A percentile compares a stretch with the other conserved stretches of the same genome.
Conservation (phyloP, 30 jellyfish, hydroid and myxozoan species). For the Mastigias papua region DNA sequence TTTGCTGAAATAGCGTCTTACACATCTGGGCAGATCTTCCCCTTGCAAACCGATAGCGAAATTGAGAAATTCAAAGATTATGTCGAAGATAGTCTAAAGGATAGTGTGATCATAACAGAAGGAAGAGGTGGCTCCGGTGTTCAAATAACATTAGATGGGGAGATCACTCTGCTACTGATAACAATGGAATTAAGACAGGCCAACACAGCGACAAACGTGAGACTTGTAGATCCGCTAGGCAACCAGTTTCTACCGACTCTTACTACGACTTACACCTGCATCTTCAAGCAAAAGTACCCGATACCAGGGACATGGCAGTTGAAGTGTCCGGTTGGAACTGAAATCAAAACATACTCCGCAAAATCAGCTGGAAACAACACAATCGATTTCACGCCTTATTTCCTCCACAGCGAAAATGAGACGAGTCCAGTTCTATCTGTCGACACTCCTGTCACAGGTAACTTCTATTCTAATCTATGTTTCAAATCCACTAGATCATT, state of each 20-base stretch:
- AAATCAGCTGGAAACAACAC: slow-evolving; percentile 43
- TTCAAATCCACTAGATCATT: not conserved
- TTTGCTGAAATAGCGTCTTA: slow-evolving; percentile 74
- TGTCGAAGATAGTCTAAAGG: slow-evolving; percentile 57
- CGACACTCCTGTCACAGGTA: slow-evolving; percentile 22
- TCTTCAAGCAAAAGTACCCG: slow-evolving; percentile 36
- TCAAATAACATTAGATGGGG: slow-evolving; percentile 33
- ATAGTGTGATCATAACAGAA: slow-evolving; percentile 45
- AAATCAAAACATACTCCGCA: slow-evolving; percentile 26
- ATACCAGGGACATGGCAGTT: slow-evolving; percentile 59
- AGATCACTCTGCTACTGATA: slow-evolving; percentile 7
- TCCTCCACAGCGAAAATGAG: slow-evolving; percentile 46
- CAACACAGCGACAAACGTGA: slow-evolving; percentile 19
- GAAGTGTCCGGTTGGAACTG: slow-evolving; percentile 34
- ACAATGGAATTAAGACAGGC: slow-evolving; percentile 17
- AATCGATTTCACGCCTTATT: slow-evolving; percentile 46
- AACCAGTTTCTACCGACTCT: not conserved
- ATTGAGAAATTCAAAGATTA: slow-evolving; percentile 49
- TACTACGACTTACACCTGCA: slow-evolving; percentile 18
- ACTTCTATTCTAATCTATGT: not conserved
- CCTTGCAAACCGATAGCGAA: slow-evolving; percentile 33
- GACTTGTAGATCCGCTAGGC: slow-evolving; percentile 59
- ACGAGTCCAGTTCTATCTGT: slow-evolving; percentile 31
- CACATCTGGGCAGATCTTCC: slow-evolving; percentile 86
- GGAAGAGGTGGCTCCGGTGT: slow-evolving; percentile 39